These are phyloP conservation scores for Amyelois transitella DNA, from an alignment of 1,140 invertebrate genomes.

Conservation along the genomic window DNA sequence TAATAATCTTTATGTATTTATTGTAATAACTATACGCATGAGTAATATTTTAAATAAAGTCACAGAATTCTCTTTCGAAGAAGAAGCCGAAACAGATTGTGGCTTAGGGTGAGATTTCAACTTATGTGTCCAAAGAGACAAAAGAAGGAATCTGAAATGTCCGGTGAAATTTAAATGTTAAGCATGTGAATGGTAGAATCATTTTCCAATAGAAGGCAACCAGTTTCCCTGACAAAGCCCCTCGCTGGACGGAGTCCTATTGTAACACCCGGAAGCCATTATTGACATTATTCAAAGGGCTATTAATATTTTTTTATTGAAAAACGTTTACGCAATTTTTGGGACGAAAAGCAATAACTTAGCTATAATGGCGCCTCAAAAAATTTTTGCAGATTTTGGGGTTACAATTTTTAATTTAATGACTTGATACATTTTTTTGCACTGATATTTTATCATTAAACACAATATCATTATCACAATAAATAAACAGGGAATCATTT, in stretches of 20 bases:
- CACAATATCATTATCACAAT: too few relatives aligned
- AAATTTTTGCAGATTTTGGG: not conserved
- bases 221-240: conserved; percentile 32
- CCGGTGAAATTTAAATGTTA: not conserved
- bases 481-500: too few relatives aligned
- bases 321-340: conserved; percentile 35
- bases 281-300: conserved; percentile 43
- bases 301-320: conserved; percentile 45
- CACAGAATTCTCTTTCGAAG: too few relatives aligned
- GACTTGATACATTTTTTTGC: too few relatives aligned
- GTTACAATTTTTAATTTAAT: not conserved
- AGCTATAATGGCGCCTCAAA: conserved; percentile 11
- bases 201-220: conserved; percentile 36
- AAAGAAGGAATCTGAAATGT: not conserved
- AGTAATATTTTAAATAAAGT: too few relatives aligned
- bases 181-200: conserved; percentile 32
- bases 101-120: too few relatives aligned
- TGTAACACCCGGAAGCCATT: conserved; percentile 45
- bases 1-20: too few relatives aligned
- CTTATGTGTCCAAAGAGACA: too few relatives aligned
- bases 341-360: conserved; percentile 22
- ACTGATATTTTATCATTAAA: too few relatives aligned
- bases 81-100: too few relatives aligned
- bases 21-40: too few relatives aligned
- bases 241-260: conserved; percentile 35